A percentile compares a stretch with the other conserved stretches of the same genome.
Conservation (phyloP, 2,888 invertebrate species). For the Xiphydria camelus region DNA sequence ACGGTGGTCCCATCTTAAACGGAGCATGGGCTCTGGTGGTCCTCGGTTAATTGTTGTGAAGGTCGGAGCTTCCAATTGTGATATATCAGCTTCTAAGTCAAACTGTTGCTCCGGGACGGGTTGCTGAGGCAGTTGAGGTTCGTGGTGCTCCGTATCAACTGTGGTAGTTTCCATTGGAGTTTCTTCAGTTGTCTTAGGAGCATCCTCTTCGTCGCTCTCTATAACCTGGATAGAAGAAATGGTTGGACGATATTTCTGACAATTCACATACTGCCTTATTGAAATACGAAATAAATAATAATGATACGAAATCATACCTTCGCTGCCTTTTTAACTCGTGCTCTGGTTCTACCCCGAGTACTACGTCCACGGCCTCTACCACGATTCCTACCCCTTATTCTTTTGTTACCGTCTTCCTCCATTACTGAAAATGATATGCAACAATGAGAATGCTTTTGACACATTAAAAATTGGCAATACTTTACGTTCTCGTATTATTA, state of each 20-base stretch:
- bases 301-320: conserved; percentile 60
- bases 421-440: too few relatives aligned
- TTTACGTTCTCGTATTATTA: too few relatives aligned
- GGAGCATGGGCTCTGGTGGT: conserved; percentile 87
- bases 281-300: background rate
- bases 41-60: conserved; percentile 88
- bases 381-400: conserved; percentile 74
- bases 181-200: conserved; percentile 45
- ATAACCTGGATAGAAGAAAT: conserved; percentile 51
- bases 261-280: too few relatives aligned
- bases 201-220: conserved; percentile 60
- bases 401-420: conserved; percentile 61
- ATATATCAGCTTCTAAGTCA: conserved; percentile 90
- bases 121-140: conserved; percentile 29
- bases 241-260: too few relatives aligned
- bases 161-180: conserved; percentile 38
- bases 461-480: too few relatives aligned
- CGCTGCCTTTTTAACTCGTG: conserved; percentile 74
- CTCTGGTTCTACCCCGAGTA: conserved; percentile 70
- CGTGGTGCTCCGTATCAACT: conserved; percentile 36
- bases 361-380: conserved; percentile 81
- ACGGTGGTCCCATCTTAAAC: conserved; percentile 88
- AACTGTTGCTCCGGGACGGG: conserved; percentile 55
- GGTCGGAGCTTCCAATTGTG: conserved; percentile 86
- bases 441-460: too few relatives aligned